Percentiles rank a stretch among this genome's conserved stretches.
Conservation (phyloP, 2,113 vertebrate genomes). For the Pleuronectes platessa region DNA sequence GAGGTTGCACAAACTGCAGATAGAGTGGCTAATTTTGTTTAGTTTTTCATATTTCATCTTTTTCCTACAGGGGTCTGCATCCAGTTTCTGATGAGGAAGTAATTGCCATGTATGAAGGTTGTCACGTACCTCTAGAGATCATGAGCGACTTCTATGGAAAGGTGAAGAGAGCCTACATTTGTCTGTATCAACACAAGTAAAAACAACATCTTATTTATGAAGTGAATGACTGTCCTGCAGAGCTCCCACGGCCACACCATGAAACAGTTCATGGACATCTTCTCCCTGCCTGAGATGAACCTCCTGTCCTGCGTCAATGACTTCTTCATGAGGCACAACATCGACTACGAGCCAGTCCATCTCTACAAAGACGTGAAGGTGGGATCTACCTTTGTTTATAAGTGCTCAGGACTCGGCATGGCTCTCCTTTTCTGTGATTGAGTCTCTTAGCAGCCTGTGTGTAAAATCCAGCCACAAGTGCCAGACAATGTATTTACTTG, state of each 20-base stretch:
- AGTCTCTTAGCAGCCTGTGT: background rate
- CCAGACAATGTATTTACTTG: constrained; percentile 23
- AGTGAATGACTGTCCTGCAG: constrained; percentile 69
- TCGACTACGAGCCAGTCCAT: constrained; percentile 97
- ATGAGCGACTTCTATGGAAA: constrained; percentile 99
- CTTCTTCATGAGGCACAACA: constrained; percentile 96
- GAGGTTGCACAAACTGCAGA: background rate
- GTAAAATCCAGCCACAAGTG: constrained; percentile 2
- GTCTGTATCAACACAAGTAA: background rate
- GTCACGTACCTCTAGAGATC: constrained; percentile 93
- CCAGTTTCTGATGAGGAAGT: constrained; percentile 95
- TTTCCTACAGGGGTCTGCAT: constrained; percentile 87
- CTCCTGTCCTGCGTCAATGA: constrained; percentile 97
- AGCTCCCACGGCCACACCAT: constrained; percentile 95
- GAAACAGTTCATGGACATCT: constrained; percentile 99
- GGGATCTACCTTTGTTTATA: constrained; percentile 8
- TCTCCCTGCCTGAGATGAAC: constrained; percentile 97
- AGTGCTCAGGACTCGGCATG: too few species aligned
- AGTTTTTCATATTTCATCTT: background rate
- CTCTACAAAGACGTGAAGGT: constrained; percentile 99
- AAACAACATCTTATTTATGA: background rate
- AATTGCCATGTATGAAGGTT: constrained; percentile 97
- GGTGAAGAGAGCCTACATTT: constrained; percentile 75
- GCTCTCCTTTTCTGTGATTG: background rate
- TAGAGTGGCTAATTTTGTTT: background rate